A percentile compares a stretch with the other conserved stretches of the same genome.
phyloP scores from a whole-genome alignment of 2,888 invertebrate species.

The Agapostemon virescens region DNA sequence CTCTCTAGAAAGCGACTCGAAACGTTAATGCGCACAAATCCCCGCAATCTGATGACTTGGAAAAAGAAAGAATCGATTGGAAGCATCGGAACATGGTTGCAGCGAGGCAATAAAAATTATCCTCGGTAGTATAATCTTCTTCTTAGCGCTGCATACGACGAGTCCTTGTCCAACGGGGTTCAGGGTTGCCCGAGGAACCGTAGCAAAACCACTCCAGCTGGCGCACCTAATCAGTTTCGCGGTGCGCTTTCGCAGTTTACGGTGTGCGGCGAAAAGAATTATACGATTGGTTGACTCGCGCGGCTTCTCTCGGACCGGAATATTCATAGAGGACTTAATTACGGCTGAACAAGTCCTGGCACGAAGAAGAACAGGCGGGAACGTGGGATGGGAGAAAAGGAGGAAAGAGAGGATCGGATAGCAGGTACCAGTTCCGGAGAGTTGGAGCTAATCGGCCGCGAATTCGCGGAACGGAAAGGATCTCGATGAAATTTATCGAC shows the following conservation, averaged over 20 bases:
- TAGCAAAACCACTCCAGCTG: not conserved
- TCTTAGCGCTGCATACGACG: not conserved
- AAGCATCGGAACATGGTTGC: too few species aligned
- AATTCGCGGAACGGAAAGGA: slow-evolving; percentile 55
- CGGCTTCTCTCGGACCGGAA: slow-evolving; percentile 24
- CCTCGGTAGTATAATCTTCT: too few species aligned
- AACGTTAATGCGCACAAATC: too few species aligned
- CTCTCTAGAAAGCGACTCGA: too few species aligned
- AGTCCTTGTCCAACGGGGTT: not conserved
- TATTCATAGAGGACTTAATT: slow-evolving; percentile 56
- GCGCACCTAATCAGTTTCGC: slow-evolving; percentile 2
- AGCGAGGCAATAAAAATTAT: not conserved
- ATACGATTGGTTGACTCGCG: slow-evolving; percentile 34
- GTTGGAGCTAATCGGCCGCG: slow-evolving; percentile 47
- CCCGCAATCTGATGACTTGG: too few species aligned
- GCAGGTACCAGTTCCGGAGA: slow-evolving; percentile 2
- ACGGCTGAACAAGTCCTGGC: slow-evolving; percentile 24
- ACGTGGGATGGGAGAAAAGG: not conserved
- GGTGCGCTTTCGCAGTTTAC: slow-evolving; percentile 23
- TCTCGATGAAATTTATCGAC: slow-evolving; percentile 58
- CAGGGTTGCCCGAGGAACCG: not conserved
- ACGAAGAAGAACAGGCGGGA: not conserved
- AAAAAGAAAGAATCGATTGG: too few species aligned
- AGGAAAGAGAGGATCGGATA: not conserved
- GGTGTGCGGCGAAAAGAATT: slow-evolving; percentile 38